These are phyloP conservation scores for Aotus griseimembra DNA, from an alignment of 2,797 vertebrate genomes.

Conservation along the genomic window DNA sequence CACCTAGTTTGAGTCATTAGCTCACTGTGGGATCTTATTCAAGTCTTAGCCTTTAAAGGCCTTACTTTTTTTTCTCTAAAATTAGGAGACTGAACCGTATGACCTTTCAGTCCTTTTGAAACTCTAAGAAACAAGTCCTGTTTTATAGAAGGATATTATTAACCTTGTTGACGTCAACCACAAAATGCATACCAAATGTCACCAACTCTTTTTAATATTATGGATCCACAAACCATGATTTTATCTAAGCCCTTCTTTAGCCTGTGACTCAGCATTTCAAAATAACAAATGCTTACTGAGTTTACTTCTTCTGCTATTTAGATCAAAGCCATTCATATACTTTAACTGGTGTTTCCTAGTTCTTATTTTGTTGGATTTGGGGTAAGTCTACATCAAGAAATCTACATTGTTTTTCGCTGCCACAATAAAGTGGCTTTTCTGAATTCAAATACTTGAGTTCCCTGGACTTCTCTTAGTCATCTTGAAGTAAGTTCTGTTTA, in stretches of 20 bases:
- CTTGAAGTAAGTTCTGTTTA: neutral
- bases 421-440: neutral
- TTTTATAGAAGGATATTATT: neutral
- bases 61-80: neutral
- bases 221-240: neutral
- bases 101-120: neutral
- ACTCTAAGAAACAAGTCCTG: neutral
- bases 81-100: neutral
- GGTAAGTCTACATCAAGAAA: neutral
- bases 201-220: neutral
- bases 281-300: neutral
- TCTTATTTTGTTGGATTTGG: neutral
- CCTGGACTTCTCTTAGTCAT: neutral
- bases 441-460: neutral
- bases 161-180: neutral
- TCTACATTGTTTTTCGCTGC: neutral
- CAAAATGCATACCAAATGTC: neutral
- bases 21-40: neutral
- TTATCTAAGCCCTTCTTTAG: neutral
- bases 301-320: neutral
- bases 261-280: constrained; percentile 46
- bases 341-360: neutral
- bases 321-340: neutral
- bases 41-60: neutral
- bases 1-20: neutral